Percentiles rank a stretch among this genome's conserved stretches.
phyloP scores from a whole-genome alignment of 2,797 vertebrate genomes.

The Lycodopsis pacificus region DNA sequence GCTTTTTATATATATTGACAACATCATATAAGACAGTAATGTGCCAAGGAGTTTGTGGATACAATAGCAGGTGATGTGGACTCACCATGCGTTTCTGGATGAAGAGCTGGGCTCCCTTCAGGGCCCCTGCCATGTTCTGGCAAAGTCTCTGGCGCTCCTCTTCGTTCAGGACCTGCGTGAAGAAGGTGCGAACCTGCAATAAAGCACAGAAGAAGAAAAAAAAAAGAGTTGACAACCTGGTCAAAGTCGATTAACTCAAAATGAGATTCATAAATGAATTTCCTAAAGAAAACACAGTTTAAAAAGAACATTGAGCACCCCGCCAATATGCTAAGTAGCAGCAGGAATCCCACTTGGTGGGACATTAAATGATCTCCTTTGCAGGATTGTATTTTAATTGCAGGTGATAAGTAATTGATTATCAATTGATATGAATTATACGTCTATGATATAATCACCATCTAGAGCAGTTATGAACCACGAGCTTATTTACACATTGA shows the following conservation, averaged over 20 bases:
- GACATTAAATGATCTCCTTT: not conserved
- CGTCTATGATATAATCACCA: not conserved
- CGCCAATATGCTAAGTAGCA: not conserved
- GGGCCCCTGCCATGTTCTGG: constrained; percentile 88
- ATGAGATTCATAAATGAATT: not conserved
- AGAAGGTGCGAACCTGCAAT: constrained; percentile 90
- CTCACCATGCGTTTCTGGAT: constrained; percentile 95
- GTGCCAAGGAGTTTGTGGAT: too few species aligned
- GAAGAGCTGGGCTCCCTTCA: constrained; percentile 92
- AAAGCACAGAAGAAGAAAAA: not conserved
- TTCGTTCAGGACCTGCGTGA: constrained; percentile 88
- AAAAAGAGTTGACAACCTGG: not conserved
- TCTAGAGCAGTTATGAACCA: not conserved
- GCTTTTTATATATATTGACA: too few species aligned
- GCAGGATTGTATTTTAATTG: not conserved
- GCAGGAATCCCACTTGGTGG: not conserved
- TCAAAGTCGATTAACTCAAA: not conserved
- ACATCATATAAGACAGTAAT: too few species aligned
- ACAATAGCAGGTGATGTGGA: constrained; percentile 12
- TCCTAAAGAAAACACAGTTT: not conserved
- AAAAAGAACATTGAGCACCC: not conserved
- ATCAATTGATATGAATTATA: not conserved
- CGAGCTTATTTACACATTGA: not conserved
- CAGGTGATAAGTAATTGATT: not conserved
- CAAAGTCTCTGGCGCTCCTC: constrained; percentile 89